Conservation (phyloP, 2,888 invertebrate species). For the Diaperis boleti region DNA sequence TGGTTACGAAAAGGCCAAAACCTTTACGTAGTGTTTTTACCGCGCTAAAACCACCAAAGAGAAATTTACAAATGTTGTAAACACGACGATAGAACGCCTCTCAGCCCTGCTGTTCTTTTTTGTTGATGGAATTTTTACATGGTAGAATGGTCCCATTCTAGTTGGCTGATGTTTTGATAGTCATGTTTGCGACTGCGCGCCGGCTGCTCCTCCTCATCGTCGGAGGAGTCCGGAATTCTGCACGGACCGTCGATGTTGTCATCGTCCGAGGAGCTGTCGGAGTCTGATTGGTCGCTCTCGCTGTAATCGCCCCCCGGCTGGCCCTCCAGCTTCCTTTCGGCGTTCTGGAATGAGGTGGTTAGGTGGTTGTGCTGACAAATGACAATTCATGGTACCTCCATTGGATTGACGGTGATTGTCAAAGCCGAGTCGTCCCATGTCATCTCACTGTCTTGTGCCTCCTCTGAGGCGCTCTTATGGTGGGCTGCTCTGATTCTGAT, state of each 20-base stretch:
- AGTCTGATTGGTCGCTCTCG: constrained; percentile 64
- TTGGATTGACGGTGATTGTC: constrained; percentile 98
- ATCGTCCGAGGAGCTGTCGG: constrained; percentile 63
- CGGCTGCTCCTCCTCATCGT: constrained; percentile 67
- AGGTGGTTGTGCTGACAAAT: no score
- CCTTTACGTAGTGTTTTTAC: constrained; percentile 20
- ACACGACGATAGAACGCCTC: constrained; percentile 19
- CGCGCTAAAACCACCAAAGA: constrained; percentile 20
- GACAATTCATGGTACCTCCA: constrained; percentile 76
- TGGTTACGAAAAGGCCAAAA: constrained; percentile 28
- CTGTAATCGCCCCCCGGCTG: constrained; percentile 55
- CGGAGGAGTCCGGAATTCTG: constrained; percentile 71
- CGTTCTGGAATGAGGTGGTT: constrained; percentile 60
- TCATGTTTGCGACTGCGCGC: constrained; percentile 67
- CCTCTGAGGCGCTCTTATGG: constrained; percentile 67
- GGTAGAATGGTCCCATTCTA: constrained; percentile 84
- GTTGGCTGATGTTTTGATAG: constrained; percentile 81
- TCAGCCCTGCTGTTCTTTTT: constrained; percentile 22
- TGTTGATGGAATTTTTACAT: constrained; percentile 69
- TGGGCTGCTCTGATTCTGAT: constrained; percentile 79
- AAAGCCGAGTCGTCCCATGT: constrained; percentile 99
- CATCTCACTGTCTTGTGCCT: constrained; percentile 85
- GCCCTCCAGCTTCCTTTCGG: constrained; percentile 62
- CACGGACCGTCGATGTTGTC: constrained; percentile 64
- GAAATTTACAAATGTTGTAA: constrained; percentile 22